phyloP scores from a whole-genome alignment of 2,888 invertebrate genomes.

The Parnassius apollo region DNA sequence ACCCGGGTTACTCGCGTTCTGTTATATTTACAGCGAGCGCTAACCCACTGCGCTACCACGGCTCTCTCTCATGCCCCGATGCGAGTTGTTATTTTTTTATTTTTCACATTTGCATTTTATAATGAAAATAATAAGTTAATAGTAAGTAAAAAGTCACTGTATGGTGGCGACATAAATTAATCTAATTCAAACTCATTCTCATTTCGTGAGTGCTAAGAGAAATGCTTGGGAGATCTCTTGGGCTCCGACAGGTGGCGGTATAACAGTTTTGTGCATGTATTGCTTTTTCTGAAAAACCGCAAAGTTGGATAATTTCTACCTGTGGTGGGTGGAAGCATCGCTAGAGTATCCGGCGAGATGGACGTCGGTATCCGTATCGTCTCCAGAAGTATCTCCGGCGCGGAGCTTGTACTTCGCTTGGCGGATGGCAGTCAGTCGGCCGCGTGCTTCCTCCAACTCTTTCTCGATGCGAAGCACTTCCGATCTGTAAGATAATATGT shows the following conservation, averaged over 20 bases:
- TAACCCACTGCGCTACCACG: no score
- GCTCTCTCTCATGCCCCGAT: no score
- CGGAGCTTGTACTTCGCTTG: slow-evolving; percentile 94
- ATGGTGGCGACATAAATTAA: background rate
- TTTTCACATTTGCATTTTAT: no score
- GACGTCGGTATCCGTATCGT: slow-evolving; percentile 84
- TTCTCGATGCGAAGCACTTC: slow-evolving; percentile 96
- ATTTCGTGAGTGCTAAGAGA: no score
- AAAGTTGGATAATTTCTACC: slow-evolving; percentile 29
- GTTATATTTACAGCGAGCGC: no score
- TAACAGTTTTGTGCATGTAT: no score
- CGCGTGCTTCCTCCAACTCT: slow-evolving; percentile 95
- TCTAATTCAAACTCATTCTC: no score
- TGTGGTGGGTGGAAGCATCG: slow-evolving; percentile 44
- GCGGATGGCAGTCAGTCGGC: slow-evolving; percentile 93
- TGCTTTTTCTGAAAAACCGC: no score
- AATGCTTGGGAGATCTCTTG: no score
- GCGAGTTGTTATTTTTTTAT: no score
- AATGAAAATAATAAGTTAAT: background rate
- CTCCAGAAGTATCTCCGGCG: slow-evolving; percentile 82
- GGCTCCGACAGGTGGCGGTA: no score
- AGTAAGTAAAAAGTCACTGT: background rate
- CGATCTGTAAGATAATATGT: slow-evolving; percentile 67
- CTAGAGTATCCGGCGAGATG: slow-evolving; percentile 49
- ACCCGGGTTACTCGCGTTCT: no score